phyloP scores from a whole-genome alignment of 2,113 vertebrate species.

The Pygoscelis antarcticus region DNA sequence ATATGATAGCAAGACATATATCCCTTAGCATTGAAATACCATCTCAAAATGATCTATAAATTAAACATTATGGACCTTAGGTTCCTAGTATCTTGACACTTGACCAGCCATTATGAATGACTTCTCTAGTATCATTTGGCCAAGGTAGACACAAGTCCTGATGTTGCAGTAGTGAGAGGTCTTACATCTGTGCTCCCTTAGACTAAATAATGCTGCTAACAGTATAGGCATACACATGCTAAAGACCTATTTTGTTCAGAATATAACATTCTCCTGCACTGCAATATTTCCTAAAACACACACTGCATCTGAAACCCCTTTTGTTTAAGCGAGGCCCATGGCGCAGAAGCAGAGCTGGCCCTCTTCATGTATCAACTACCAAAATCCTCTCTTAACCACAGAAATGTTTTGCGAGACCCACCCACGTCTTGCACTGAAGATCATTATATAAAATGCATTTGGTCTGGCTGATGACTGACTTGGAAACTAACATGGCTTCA shows the following conservation, averaged over 20 bases:
- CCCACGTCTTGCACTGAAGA: conserved; percentile 35
- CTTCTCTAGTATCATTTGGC: background rate
- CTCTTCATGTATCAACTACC: background rate
- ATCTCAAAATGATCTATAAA: background rate
- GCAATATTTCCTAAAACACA: background rate
- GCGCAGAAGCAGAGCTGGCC: background rate
- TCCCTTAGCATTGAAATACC: background rate
- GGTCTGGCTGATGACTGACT: background rate
- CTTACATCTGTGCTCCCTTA: background rate
- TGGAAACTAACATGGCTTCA: conserved; percentile 29
- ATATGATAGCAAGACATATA: background rate
- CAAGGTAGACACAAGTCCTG: background rate
- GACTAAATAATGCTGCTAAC: background rate
- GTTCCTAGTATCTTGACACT: background rate
- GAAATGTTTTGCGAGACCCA: conserved; percentile 32
- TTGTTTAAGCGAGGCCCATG: background rate
- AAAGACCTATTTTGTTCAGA: background rate
- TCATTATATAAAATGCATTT: background rate
- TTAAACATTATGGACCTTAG: background rate
- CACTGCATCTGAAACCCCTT: background rate
- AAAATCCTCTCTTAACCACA: conserved; percentile 37
- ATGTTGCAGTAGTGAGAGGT: background rate
- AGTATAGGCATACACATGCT: background rate
- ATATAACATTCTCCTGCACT: background rate
- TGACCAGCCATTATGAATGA: background rate